These are phyloP conservation scores for Rhagoletis zephyria DNA, from an alignment of 1,140 invertebrate genomes.

Conservation along the genomic window DNA sequence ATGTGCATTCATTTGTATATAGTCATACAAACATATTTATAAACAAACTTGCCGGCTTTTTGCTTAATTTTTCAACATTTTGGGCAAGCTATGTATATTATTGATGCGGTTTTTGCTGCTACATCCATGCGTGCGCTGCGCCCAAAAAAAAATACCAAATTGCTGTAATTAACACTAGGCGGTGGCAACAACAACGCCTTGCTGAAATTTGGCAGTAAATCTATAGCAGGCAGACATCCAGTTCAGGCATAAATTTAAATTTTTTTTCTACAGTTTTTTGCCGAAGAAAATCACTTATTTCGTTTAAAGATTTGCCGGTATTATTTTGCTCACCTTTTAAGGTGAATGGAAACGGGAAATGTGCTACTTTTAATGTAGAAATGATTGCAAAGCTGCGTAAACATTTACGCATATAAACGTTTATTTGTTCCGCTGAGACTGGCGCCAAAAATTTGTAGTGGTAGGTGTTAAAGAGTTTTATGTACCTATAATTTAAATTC, in stretches of 20 bases:
- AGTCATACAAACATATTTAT: neutral
- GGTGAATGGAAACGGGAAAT: neutral
- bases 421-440: neutral
- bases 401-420: neutral
- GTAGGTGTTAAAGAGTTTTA: no score
- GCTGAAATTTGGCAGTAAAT: neutral
- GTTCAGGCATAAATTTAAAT: no score
- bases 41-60: neutral
- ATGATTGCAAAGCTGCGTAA: neutral
- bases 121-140: neutral
- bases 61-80: slow-evolving; percentile 24
- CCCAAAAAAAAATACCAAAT: slow-evolving; percentile 31
- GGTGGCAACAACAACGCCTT: neutral
- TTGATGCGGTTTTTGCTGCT: no score
- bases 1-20: neutral
- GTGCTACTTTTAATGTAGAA: neutral
- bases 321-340: neutral
- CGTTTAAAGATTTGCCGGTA: neutral
- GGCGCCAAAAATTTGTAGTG: neutral
- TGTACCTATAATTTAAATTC: no score
- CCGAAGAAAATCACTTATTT: neutral
- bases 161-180: slow-evolving; percentile 20
- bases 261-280: no score
- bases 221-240: neutral
- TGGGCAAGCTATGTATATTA: no score